These are phyloP conservation scores for Trichacis sp. DNA, from an alignment of 2,888 invertebrate genomes.

Conservation along the genomic window DNA sequence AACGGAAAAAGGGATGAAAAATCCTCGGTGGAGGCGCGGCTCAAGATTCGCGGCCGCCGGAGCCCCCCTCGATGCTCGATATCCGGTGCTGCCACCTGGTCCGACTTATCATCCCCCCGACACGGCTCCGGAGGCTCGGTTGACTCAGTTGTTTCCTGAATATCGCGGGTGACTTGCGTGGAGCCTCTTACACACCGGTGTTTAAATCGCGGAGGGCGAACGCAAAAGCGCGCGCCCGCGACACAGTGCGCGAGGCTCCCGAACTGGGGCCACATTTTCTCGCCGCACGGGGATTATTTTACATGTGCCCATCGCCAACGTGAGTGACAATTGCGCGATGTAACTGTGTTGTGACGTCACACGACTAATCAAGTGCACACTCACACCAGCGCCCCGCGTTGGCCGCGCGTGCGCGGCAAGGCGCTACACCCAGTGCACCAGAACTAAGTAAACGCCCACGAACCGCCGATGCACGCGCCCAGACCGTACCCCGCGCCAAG, in stretches of 20 bases:
- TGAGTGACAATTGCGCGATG: constrained; percentile 64
- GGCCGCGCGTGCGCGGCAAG: constrained; percentile 37
- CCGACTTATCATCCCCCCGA: too few species aligned
- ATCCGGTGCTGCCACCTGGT: too few species aligned
- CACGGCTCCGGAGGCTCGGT: too few species aligned
- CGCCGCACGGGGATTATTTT: constrained; percentile 31
- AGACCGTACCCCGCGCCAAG: too few species aligned
- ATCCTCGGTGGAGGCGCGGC: too few species aligned
- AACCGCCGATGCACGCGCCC: too few species aligned
- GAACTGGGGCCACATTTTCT: constrained; percentile 18
- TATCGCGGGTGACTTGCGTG: constrained; percentile 57
- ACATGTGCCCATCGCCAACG: constrained; percentile 40
- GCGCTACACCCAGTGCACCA: too few species aligned
- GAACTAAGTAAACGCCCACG: too few species aligned
- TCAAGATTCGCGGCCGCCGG: too few species aligned
- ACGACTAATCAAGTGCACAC: constrained; percentile 65
- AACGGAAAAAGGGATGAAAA: too few species aligned
- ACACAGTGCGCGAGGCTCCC: constrained; percentile 26
- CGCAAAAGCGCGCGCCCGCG: constrained; percentile 27
- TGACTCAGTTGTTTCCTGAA: constrained; percentile 65
- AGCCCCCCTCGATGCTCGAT: too few species aligned
- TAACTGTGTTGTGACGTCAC: constrained; percentile 67
- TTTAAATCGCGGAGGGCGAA: too few species aligned
- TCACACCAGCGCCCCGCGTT: constrained; percentile 45
- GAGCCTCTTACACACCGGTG: constrained; percentile 45